A percentile compares a stretch with the other conserved stretches of the same genome.
phyloP scores from a whole-genome alignment of 2,888 invertebrate species.

The Hirtodrosophila confusa region DNA sequence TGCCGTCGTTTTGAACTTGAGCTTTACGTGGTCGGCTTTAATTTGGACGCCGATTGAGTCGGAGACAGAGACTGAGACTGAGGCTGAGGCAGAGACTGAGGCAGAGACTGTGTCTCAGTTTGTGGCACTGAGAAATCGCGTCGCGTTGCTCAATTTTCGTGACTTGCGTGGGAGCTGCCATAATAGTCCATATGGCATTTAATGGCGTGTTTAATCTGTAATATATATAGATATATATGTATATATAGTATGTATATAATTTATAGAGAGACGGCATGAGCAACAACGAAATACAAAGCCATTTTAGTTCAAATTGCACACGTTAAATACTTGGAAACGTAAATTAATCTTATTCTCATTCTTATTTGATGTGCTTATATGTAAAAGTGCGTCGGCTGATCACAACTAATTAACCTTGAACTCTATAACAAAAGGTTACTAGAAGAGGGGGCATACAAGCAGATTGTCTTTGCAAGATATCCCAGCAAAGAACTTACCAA shows the following conservation, averaged over 20 bases:
- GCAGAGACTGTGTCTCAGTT: conserved; percentile 35
- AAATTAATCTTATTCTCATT: conserved; percentile 53
- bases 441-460: too few relatives aligned
- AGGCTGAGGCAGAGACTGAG: conserved; percentile 10
- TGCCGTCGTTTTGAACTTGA: conserved; percentile 63
- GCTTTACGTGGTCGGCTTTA: conserved; percentile 70
- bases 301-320: conserved; percentile 63
- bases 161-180: conserved; percentile 72
- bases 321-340: conserved; percentile 53
- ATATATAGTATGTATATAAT: conserved; percentile 20
- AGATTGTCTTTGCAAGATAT: too few relatives aligned
- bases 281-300: conserved; percentile 26
- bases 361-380: conserved; percentile 26
- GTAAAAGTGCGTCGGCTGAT: conserved; percentile 42
- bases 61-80: conserved; percentile 9
- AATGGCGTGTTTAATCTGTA: conserved; percentile 68
- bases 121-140: conserved; percentile 58
- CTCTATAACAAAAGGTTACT: conserved; percentile 15
- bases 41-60: conserved; percentile 34
- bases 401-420: conserved; percentile 35
- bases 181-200: conserved; percentile 71
- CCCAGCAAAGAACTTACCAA: too few relatives aligned
- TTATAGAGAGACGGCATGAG: conserved; percentile 18
- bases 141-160: conserved; percentile 60
- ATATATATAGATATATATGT: conserved; percentile 35